Evolutionary conservation across 2,888 invertebrate genomes (phyloP).

Genomic region (Priocnemis perturbator): DNA sequence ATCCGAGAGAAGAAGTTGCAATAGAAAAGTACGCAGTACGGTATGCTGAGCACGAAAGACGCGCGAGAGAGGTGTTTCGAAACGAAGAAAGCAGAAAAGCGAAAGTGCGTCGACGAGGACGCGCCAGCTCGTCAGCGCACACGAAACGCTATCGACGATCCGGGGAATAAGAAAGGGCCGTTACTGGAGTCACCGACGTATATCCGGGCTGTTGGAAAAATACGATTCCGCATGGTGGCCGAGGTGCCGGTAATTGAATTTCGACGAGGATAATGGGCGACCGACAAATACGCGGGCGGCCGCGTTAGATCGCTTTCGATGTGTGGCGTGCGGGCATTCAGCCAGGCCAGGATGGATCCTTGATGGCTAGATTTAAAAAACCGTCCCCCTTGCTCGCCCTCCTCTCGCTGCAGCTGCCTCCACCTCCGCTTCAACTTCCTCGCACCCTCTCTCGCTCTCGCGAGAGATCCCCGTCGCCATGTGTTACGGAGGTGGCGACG

Average conservation of each 20-base stretch:
- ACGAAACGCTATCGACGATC: too few relatives aligned
- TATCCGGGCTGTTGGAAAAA: too few relatives aligned
- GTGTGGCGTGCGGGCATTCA: constrained; percentile 62
- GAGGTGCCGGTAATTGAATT: constrained; percentile 56
- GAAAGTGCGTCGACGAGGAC: too few relatives aligned
- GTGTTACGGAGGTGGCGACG: constrained; percentile 49
- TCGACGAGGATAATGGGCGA: constrained; percentile 58
- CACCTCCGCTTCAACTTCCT: constrained; percentile 32
- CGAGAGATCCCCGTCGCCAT: constrained; percentile 45
- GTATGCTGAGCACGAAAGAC: too few relatives aligned
- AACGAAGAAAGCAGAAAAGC: too few relatives aligned
- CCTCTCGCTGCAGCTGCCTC: constrained; percentile 16
- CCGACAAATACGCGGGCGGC: constrained; percentile 57
- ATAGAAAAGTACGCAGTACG: too few relatives aligned
- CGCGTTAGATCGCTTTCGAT: constrained; percentile 61
- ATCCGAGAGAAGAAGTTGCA: too few relatives aligned
- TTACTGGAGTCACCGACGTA: too few relatives aligned
- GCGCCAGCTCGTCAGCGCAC: too few relatives aligned
- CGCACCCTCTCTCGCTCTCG: constrained; percentile 5
- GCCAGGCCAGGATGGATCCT: constrained; percentile 67
- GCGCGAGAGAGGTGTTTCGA: too few relatives aligned
- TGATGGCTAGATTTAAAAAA: constrained; percentile 68
- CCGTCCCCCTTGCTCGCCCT: constrained; percentile 38
- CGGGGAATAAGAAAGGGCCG: too few relatives aligned
- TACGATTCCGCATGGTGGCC: too few relatives aligned